A percentile compares a stretch with the other conserved stretches of the same genome.
These are phyloP conservation scores for Triops cancriformis DNA, from an alignment of 1,140 invertebrate genomes.

Conservation along the genomic window DNA sequence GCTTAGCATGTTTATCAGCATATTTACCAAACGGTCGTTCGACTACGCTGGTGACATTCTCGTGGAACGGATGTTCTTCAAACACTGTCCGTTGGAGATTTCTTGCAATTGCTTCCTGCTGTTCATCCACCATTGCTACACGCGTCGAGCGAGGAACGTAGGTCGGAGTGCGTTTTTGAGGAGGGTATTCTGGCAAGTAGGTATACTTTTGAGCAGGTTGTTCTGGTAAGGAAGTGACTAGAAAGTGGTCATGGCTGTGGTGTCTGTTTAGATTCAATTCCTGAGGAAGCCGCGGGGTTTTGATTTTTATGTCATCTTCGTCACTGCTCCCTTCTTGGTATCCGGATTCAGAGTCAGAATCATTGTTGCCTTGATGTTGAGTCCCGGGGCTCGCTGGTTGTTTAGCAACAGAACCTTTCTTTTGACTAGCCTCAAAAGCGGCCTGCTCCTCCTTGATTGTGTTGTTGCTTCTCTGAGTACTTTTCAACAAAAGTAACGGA, in stretches of 20 bases:
- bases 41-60: neutral
- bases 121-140: neutral
- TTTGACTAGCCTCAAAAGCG: constrained; percentile 10
- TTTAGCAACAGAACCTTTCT: neutral
- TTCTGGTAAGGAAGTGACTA: constrained; percentile 19
- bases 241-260: neutral
- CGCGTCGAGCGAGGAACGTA: neutral
- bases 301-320: neutral
- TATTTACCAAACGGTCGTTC: neutral
- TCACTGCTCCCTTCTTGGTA: constrained; percentile 15
- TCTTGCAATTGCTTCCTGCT: neutral
- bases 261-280: neutral
- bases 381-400: neutral
- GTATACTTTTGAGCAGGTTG: constrained; percentile 20
- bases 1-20: neutral
- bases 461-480: neutral
- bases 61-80: no score
- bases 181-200: constrained; percentile 23
- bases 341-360: constrained; percentile 26
- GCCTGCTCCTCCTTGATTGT: constrained; percentile 15
- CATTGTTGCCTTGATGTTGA: neutral
- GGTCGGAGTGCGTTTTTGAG: constrained; percentile 18
- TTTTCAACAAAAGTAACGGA: neutral
- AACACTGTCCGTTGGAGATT: neutral
- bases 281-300: neutral